These are phyloP conservation scores for Calidris pugnax DNA, from an alignment of 2,113 vertebrate genomes.

Conservation along the genomic window DNA sequence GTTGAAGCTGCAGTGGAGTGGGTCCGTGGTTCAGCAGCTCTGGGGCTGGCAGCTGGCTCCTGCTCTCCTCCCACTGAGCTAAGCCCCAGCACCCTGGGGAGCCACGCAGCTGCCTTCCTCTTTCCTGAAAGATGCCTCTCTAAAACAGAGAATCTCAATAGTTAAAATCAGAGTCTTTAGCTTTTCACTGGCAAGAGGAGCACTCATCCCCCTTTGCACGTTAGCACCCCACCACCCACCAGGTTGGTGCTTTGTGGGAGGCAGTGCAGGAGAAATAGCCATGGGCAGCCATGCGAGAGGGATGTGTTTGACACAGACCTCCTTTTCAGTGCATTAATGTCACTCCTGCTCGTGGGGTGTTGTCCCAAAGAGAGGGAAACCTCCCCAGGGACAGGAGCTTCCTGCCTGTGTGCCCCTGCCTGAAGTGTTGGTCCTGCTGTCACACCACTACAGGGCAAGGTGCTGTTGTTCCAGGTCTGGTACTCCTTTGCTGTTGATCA, in stretches of 20 bases:
- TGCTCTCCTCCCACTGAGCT: not conserved
- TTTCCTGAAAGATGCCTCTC: not conserved
- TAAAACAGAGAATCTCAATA: not conserved
- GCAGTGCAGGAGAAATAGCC: not conserved
- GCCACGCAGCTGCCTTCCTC: not conserved
- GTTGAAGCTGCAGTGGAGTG: not conserved
- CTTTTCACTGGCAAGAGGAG: not conserved
- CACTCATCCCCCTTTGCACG: rapidly evolving
- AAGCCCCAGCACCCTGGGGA: not conserved
- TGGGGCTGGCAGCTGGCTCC: not conserved
- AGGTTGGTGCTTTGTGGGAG: not conserved
- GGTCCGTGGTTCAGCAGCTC: not conserved
- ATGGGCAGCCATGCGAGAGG: rapidly evolving
- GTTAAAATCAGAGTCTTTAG: not conserved
- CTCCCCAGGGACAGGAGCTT: not conserved
- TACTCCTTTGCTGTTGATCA: not conserved
- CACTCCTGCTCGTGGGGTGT: rapidly evolving
- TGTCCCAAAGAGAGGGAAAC: not conserved
- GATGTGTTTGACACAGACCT: not conserved
- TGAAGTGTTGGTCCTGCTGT: not conserved
- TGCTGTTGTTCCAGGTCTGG: not conserved
- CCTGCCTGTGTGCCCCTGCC: not conserved
- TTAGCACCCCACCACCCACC: not conserved
- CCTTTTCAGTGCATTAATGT: not conserved
- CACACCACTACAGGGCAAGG: rapidly evolving